phyloP scores from a whole-genome alignment of 2,888 invertebrate genomes.

The Endotricha flammealis region DNA sequence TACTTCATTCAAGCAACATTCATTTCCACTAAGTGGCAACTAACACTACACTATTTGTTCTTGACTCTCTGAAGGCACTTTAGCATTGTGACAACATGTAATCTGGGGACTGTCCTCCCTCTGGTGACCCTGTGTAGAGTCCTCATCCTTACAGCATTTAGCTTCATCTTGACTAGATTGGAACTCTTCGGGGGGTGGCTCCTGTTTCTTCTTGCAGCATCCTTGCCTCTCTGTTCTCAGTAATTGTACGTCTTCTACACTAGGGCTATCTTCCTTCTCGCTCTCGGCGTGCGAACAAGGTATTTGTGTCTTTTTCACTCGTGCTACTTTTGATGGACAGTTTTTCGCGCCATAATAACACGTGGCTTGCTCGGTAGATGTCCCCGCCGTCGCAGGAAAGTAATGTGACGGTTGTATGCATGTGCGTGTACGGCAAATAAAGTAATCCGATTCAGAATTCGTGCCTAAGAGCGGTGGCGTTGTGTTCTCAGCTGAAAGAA shows the following conservation, averaged over 20 bases:
- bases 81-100: conserved; percentile 53
- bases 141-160: conserved; percentile 33
- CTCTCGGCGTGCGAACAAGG: conserved; percentile 33
- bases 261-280: conserved; percentile 56
- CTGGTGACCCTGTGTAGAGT: conserved; percentile 20
- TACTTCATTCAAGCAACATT: conserved; percentile 1
- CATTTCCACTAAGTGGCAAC: conserved; percentile 1
- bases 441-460: conserved; percentile 57
- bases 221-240: conserved; percentile 47
- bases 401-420: conserved; percentile 69
- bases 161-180: conserved; percentile 34
- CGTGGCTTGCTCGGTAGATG: conserved; percentile 31
- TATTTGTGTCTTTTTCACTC: conserved; percentile 38
- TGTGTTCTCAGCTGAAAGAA: conserved; percentile 51
- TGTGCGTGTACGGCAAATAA: conserved; percentile 61
- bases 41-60: conserved; percentile 52
- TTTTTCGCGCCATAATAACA: conserved; percentile 61
- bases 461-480: conserved; percentile 62
- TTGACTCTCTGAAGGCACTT: conserved; percentile 53
- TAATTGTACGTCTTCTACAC: conserved; percentile 56
- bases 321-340: conserved; percentile 62
- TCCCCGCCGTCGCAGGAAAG: conserved; percentile 47
- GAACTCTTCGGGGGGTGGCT: conserved; percentile 38
- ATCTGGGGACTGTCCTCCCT: conserved; percentile 61
- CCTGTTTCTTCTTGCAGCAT: conserved; percentile 54